A percentile compares a stretch with the other conserved stretches of the same genome.
These are phyloP conservation scores for Emberiza fucata DNA, from an alignment of 2,113 vertebrate species.

Conservation along the genomic window DNA sequence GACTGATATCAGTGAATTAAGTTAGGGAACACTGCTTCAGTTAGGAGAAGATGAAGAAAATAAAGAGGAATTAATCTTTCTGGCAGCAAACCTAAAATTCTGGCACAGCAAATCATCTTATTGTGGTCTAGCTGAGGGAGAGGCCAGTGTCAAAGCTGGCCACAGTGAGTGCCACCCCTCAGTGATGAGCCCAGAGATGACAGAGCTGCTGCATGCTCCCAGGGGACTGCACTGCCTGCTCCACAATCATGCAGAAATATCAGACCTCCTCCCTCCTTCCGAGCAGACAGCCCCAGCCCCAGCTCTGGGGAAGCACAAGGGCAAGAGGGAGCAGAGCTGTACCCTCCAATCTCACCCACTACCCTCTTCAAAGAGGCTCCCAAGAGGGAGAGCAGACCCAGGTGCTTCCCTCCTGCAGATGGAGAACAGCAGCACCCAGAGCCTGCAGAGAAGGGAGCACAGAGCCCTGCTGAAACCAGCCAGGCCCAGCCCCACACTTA, in stretches of 20 bases:
- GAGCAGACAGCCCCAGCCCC: not conserved
- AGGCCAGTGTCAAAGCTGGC: not conserved
- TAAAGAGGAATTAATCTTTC: slow-evolving; percentile 42
- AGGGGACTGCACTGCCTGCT: not conserved
- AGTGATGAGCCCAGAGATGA: not conserved
- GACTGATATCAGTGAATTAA: slow-evolving; percentile 2
- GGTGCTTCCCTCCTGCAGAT: not conserved
- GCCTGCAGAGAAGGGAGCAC: not conserved
- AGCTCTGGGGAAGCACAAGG: not conserved
- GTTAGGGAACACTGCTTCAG: not conserved
- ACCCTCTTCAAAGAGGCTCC: not conserved
- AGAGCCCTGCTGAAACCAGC: not conserved
- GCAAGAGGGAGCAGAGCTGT: not conserved
- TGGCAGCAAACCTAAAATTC: slow-evolving; percentile 41
- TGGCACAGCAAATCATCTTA: slow-evolving; percentile 17
- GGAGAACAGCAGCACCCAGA: not conserved
- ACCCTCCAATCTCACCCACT: not conserved
- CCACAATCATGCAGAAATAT: not conserved
- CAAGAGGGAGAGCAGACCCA: not conserved
- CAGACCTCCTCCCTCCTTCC: not conserved
- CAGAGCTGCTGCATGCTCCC: not conserved
- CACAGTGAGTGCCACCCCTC: not conserved
- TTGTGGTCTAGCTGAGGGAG: not conserved
- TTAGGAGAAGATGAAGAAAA: slow-evolving; percentile 40
- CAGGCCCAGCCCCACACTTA: not conserved